Evolutionary conservation across 92 coral and sea anemone genomes (phyloP), one percentile per base, ranked within the genome.

Genomic region (Palythoa heliodiscus): DNA sequence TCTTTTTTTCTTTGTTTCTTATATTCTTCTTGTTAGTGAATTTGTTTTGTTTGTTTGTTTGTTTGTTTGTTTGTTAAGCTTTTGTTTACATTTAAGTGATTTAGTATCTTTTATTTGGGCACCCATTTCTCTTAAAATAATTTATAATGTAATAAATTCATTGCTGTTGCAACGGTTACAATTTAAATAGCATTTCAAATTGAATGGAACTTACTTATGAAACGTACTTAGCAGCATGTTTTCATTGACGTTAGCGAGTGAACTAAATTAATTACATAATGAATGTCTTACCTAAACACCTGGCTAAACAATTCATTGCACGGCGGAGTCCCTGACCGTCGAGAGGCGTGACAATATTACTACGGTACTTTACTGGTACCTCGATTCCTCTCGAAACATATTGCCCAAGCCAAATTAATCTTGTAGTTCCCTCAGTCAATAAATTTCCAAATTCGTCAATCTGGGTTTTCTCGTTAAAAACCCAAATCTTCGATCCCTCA

Each of bases 201-300:
- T 14, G 1, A 53, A 29, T 29, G 35, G 35, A 14, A 53, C 58
- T 53, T 53, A 53, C 58, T 1, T 53, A 53, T 53, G 58, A 29
- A 29, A 29, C 35, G 0, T 29, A 29, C 35, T 29, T 29, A 29
- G 35, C 35, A 29, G 35, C 1, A 53, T 53, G 58, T 53, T 53
- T 53, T 53, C 58, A 53, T 53, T 53, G 58, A 53, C 58, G 58
- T 53, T 53, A 53, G 58, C 58, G 58, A 53, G 12, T 53, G 58
- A 53, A 53, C 58, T 53, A 9, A 53, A 14, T 53, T 53, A 53
- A 53, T 53, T 53, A 53, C 58, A 53, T 53, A 53, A 53, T 53
- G 58, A 53, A 53, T 64, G 70, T 17, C 70, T 64, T 64, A 64
- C 70, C 70, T 64, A 64, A 64, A 10, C 70, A 64, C 70, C 25